These are phyloP conservation scores for Microcebus griseorufus DNA, from an alignment of 2,113 vertebrate genomes.

Conservation along the genomic window DNA sequence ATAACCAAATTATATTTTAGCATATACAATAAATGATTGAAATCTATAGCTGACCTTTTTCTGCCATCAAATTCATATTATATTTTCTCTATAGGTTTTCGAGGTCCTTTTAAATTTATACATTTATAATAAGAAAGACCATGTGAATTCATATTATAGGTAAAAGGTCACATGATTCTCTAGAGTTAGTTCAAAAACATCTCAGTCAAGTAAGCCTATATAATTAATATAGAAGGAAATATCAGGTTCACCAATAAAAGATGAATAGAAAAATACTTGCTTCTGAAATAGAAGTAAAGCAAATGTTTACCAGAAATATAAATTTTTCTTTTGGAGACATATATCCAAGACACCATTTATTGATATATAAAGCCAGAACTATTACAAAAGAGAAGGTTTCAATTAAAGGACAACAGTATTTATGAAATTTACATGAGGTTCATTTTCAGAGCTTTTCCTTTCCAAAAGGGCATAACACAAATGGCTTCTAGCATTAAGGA, in stretches of 20 bases:
- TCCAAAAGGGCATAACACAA: neutral
- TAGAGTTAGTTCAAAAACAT: neutral
- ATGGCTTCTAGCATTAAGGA: neutral
- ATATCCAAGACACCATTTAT: neutral
- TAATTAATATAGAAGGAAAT: constrained; percentile 3
- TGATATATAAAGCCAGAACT: constrained; percentile 26
- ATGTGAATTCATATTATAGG: neutral
- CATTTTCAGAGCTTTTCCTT: neutral
- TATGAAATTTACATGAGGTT: constrained; percentile 15
- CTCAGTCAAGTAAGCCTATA: neutral
- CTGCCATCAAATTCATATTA: neutral
- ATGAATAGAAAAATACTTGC: neutral
- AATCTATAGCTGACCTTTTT: neutral
- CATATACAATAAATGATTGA: neutral
- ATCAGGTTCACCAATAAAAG: neutral
- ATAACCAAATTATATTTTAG: neutral
- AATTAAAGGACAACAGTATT: constrained; percentile 41
- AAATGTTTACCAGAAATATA: neutral
- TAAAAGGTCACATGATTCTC: neutral
- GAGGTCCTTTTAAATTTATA: neutral
- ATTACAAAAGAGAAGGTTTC: neutral
- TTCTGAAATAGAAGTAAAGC: neutral
- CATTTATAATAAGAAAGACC: neutral
- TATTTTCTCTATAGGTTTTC: neutral
- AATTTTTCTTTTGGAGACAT: constrained; percentile 15